phyloP scores from a whole-genome alignment of 2,888 invertebrate genomes.

The Molanna angustata region DNA sequence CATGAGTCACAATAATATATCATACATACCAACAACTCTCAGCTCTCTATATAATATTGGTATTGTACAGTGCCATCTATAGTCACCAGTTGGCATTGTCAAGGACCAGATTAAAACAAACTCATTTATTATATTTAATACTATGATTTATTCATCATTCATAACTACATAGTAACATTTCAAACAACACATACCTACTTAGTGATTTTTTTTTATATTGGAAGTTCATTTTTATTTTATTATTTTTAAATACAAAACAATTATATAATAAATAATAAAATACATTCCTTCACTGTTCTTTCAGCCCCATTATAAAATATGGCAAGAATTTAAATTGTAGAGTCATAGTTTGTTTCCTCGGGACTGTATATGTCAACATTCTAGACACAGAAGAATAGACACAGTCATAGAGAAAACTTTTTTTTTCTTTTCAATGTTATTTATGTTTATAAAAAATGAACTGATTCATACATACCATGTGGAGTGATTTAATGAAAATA shows the following conservation, averaged over 20 bases:
- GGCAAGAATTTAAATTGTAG: conserved; percentile 1
- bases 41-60: background rate
- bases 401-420: conserved; percentile 56
- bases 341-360: conserved; percentile 21
- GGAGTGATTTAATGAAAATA: no score
- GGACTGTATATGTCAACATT: conserved; percentile 57
- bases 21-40: background rate
- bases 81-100: background rate
- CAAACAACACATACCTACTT: background rate
- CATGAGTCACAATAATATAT: background rate
- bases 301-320: conserved; percentile 18
- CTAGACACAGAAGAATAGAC: conserved; percentile 65
- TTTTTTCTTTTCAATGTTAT: no score
- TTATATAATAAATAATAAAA: no score
- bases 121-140: conserved; percentile 15
- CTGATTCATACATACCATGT: no score
- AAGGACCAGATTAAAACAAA: conserved; percentile 20
- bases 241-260: no score
- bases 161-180: conserved; percentile 12
- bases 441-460: no score
- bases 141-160: conserved; percentile 23
- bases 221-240: no score
- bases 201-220: no score
- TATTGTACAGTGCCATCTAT: no score
- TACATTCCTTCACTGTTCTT: conserved; percentile 19